A percentile compares a stretch with the other conserved stretches of the same genome.
Evolutionary conservation across 37 sponge, comb jelly and placozoan genomes (phyloP).

Genomic region (Diacarnus erythraeanus): DNA sequence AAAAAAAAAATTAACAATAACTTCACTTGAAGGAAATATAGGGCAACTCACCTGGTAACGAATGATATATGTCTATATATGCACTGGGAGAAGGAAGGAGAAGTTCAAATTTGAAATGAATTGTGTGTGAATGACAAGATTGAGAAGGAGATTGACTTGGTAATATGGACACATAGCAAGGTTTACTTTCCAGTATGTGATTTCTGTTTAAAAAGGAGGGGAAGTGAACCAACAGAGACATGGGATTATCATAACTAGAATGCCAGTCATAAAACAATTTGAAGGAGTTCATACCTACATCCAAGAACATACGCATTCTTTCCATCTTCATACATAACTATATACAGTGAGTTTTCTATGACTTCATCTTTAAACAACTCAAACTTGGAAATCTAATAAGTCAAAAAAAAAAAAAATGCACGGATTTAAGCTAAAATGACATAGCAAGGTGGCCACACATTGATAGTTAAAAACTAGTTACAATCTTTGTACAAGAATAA

Average conservation of each 20-base stretch:
- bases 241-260: too few relatives aligned
- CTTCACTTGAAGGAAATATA: too few relatives aligned
- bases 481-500: too few relatives aligned
- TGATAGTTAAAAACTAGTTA: too few relatives aligned
- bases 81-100: background rate
- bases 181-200: background rate
- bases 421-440: too few relatives aligned
- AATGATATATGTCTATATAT: background rate
- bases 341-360: background rate
- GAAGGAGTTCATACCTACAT: background rate
- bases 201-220: too few relatives aligned
- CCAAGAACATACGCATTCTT: background rate
- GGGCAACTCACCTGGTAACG: background rate
- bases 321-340: background rate
- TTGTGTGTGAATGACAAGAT: background rate
- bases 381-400: background rate
- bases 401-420: too few relatives aligned
- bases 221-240: too few relatives aligned
- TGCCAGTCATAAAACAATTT: background rate
- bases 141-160: background rate
- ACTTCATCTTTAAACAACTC: background rate
- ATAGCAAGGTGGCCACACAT: too few relatives aligned
- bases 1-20: too few relatives aligned
- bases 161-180: background rate
- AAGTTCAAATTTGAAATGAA: slow-evolving; percentile 15